Base-by-base conservation (phyloP, 37 sponge, comb jelly and placozoan genomes). In the Hexactinellida sp. region DNA sequence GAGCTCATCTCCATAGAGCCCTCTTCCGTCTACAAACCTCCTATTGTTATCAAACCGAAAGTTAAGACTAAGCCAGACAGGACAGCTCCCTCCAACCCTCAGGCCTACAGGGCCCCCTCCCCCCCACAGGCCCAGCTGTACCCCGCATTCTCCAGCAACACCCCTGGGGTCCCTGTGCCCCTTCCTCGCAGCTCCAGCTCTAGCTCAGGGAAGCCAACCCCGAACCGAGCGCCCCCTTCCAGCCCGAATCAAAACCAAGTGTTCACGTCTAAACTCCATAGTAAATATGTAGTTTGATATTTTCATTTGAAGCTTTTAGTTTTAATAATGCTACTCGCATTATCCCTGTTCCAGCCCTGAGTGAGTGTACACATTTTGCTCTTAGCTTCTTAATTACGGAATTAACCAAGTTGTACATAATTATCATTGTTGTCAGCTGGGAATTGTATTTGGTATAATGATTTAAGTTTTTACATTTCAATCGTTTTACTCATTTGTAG, bases 401-500 rank as follows among this genome's bases (percentile, higher is more conserved):
- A 16, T 41, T 41, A 16, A 63, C 25, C 30, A n/a, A 63, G 76
- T 63, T 63, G 76, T 63, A 63, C 76, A 63, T 63, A n/a, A 63
- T 63, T 25, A 23, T 63, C 13, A n/a, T 63, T 7, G 30, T 63
- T 7, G 30, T 63, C 76, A 63, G 76, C 1, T n/a, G 76, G 30
- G 5, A 28, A 32, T 63, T 3, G 3, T 63, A 63, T 63, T 7
- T 63, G 76, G 21, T 63, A n/a, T 63, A 63, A 63, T 47, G 16
- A 47, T 47, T 47, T 47, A 19, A 47, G 52, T 63, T 63, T 63
- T 63, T n/a, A 63, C 25, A 63, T 63, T 63, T 63, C 30, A 7
- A 63, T 63, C 76, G 47, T 63, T 63, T 63, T 63, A 63, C 76
- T 63, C 47, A 41, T 41, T 63, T 63, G 28, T 63, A 63, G 28